Conservation (phyloP, 2,888 invertebrate species). For the Eupithecia exiguata region DNA sequence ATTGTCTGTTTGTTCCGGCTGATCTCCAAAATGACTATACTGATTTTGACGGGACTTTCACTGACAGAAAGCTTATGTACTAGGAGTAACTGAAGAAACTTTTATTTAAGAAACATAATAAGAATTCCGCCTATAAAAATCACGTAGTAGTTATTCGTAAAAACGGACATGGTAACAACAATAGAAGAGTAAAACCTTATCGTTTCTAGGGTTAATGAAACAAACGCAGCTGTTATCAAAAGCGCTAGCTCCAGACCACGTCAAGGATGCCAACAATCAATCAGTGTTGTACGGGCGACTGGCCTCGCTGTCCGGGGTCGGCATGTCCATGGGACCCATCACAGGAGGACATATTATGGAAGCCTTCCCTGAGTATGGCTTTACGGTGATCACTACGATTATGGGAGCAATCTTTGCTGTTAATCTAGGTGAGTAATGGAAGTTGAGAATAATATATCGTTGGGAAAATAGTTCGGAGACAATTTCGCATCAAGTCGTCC, state of each 20-base stretch:
- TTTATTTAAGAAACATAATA: neutral
- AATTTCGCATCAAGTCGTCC: neutral
- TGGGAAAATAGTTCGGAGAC: neutral
- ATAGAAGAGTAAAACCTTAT: neutral
- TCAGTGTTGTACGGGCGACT: slow-evolving; percentile 82
- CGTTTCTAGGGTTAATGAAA: slow-evolving; percentile 82
- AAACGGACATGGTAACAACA: neutral
- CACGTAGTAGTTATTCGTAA: neutral
- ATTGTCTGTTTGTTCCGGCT: too few relatives aligned
- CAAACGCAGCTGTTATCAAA: slow-evolving; percentile 86
- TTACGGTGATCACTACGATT: slow-evolving; percentile 70
- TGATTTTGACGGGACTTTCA: too few relatives aligned
- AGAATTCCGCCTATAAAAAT: too few relatives aligned
- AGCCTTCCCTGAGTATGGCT: slow-evolving; percentile 72
- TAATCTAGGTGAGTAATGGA: slow-evolving; percentile 51
- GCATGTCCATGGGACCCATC: slow-evolving; percentile 86
- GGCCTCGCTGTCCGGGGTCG: slow-evolving; percentile 83
- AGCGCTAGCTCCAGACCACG: slow-evolving; percentile 83
- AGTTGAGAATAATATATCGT: neutral
- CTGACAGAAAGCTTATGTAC: too few relatives aligned
- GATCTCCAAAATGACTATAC: too few relatives aligned
- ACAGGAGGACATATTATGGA: slow-evolving; percentile 85
- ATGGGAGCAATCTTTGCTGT: slow-evolving; percentile 50
- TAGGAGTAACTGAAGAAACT: neutral
- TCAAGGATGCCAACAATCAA: slow-evolving; percentile 69